Evolutionary conservation across 2,888 invertebrate genomes (phyloP).

Genomic region (Anthophora plumipes): DNA sequence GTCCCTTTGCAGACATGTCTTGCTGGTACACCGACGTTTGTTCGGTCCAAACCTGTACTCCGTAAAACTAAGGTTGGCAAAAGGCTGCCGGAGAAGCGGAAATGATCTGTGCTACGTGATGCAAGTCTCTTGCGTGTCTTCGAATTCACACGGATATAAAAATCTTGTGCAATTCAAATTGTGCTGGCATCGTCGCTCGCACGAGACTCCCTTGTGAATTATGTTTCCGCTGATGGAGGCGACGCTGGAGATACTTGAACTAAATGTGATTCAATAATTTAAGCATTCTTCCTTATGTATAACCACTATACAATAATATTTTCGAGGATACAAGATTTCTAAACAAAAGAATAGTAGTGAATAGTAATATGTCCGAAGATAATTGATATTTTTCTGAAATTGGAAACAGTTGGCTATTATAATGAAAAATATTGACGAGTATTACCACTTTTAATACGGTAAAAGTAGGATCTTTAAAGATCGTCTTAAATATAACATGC

Average conservation of each 20-base stretch:
- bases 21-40: constrained; percentile 61
- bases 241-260: constrained; percentile 15
- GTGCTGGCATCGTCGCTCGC: constrained; percentile 47
- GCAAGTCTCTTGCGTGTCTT: constrained; percentile 62
- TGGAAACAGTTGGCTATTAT: too few species aligned
- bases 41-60: constrained; percentile 61
- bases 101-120: constrained; percentile 58
- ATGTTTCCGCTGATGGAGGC: constrained; percentile 32
- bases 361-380: too few species aligned
- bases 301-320: not conserved
- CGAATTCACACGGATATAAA: constrained; percentile 69
- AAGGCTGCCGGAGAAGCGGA: constrained; percentile 44
- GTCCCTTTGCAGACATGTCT: constrained; percentile 65
- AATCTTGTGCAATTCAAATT: constrained; percentile 72
- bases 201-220: constrained; percentile 49
- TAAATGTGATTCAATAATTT: constrained; percentile 64
- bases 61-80: constrained; percentile 60
- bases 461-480: too few species aligned
- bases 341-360: too few species aligned
- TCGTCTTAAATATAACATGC: too few species aligned
- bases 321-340: not conserved
- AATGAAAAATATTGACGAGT: too few species aligned
- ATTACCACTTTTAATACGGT: too few species aligned
- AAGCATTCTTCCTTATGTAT: constrained; percentile 18
- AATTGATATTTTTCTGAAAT: too few species aligned